Percentiles rank a stretch among this genome's conserved stretches.
Conservation (phyloP, 2,888 invertebrate genomes). For the Drosophila bunnanda region DNA sequence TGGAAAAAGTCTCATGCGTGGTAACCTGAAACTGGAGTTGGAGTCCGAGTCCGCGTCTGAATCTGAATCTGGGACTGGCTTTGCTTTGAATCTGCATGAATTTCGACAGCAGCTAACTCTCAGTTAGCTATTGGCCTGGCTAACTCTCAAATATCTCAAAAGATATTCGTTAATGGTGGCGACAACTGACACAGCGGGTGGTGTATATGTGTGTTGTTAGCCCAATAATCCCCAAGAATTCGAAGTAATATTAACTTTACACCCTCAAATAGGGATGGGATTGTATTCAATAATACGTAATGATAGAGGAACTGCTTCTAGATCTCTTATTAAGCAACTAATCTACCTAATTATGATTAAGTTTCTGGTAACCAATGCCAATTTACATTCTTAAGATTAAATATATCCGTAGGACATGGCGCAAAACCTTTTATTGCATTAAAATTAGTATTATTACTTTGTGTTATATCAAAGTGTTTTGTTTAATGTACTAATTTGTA, state of each 20-base stretch:
- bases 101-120: conserved; percentile 63
- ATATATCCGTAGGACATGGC: too few species aligned
- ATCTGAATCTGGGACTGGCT: conserved; percentile 52
- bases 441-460: too few species aligned
- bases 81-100: conserved; percentile 69
- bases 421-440: too few species aligned
- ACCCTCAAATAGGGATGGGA: not conserved
- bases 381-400: too few species aligned
- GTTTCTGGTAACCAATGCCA: too few species aligned
- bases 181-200: conserved; percentile 29
- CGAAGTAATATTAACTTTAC: not conserved
- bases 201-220: not conserved
- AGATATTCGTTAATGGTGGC: conserved; percentile 20
- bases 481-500: too few species aligned
- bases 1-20: conserved; percentile 58
- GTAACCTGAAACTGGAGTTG: conserved; percentile 64
- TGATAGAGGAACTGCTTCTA: not conserved
- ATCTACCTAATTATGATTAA: too few species aligned
- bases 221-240: not conserved
- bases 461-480: too few species aligned
- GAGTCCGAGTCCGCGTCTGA: conserved; percentile 18
- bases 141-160: conserved; percentile 4
- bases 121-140: conserved; percentile 9
- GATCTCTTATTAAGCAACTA: not conserved
- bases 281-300: not conserved